Evolutionary conservation across 1,140 invertebrate genomes (phyloP), one percentile per base, ranked within the genome.

Genomic region (Drosophila kohkoa): DNA sequence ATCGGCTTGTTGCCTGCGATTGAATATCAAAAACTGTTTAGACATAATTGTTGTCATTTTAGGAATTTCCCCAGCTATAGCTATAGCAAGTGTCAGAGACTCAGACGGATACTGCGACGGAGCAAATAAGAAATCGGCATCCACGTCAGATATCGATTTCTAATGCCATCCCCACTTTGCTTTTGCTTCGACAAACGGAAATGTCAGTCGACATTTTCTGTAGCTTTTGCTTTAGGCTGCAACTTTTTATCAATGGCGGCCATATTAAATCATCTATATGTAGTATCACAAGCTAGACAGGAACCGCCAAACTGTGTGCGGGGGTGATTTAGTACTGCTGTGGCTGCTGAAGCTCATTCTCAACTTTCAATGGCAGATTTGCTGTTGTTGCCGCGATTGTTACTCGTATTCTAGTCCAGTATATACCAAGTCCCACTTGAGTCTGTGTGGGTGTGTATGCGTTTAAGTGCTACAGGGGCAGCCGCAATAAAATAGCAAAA

Each of bases 41-140:
- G 76, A 80, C 80, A 83, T 88, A 87, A 87, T 87, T 87, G 76
- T 80, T 83, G 80, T 82, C 80, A 83, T 75, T 83, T 87, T 71
- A 79, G 66, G 68, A 59, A 74, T 79, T 75, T 72, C 15, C 52
- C 48, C 8, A 77, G 30, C 30, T 11, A 41, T 35, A 25, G 20
- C 20, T 25, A 32, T 49, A 38, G 60, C 54, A 35, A 54, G 38
- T 41, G 60, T 51, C 15, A 60, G 35, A 25, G 25, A 30, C 30
- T 11, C 11, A 1, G 32, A 25, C 15, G 20, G 35, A 13, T 13
- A 35, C 16, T 48, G 64, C 45, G 30, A 10, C 15, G 30, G 51
- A 25, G 65, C 49, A 25, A 58, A 41, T 30, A 69, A 65, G 20
- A 7, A 55, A 55, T 55, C 13, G 58, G 49, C 67, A 54, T 52